Evolutionary conservation across 2,888 invertebrate genomes (phyloP), one percentile per base, ranked within the genome.

Genomic region (Lysandra coridon): DNA sequence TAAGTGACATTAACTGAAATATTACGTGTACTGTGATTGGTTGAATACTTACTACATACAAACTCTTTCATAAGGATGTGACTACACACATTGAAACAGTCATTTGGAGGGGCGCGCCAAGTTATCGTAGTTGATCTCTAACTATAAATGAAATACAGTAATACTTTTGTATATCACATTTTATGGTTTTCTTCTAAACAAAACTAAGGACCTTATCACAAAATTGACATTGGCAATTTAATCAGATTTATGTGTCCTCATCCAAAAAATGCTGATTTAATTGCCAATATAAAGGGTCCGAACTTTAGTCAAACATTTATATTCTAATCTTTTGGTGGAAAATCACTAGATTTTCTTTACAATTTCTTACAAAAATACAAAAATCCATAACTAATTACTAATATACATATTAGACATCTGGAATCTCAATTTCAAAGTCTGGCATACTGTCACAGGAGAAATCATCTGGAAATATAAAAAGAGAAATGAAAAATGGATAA

Each of bases 401-500:
- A 23, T 23, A 23, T 17, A 17, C 57, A 37, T n/a, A n/a, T 12
- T 73, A 17, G 53, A 40, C 14, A 53, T 87, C 88, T 10, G 93
- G 93, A 6, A 93, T 85, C 0, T 87, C 89, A 4, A 92, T 85
- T 78, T 90, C 85, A 14, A 83, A 88, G 80, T 91, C 90, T 12
- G 87, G 86, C 62, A 91, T 83, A 80, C 89, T 91, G 64, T 87
- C 89, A 83, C 85, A 86, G 78, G 92, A 92, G 79, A 91, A 91
- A 79, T 92, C 92, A 90, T 93, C 93, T 93, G 91, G 0, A 90
- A 87, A 80, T 79, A 81, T 17, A 79, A 79, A 23, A 73, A 75
- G 78, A 53, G 79, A 80, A 37, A 49, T 4, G 10, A 62, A 74
- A 23, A 10, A 2, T 49, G 49, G 49, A 49, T 49, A 49, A 12